These are phyloP conservation scores for Aurelia sp. DNA, from an alignment of 30 jellyfish, hydroid and myxozoan species.

Conservation along the genomic window DNA sequence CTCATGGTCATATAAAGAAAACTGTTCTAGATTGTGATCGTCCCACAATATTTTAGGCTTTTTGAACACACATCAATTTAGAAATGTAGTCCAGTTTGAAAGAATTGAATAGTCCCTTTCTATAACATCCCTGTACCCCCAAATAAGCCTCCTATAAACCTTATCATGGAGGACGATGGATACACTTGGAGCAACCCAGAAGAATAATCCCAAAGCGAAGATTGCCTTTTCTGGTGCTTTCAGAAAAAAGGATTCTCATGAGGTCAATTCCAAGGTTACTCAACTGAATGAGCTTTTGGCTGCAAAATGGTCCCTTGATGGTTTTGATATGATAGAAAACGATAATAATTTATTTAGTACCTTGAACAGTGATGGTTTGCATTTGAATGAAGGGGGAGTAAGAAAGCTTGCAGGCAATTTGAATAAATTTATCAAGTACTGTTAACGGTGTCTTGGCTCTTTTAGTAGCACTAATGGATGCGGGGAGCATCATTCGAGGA, in stretches of 20 bases:
- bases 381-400: constrained; percentile 46
- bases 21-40: too few relatives aligned
- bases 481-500: too few relatives aligned
- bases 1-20: too few relatives aligned
- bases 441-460: constrained; percentile 31
- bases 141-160: too few relatives aligned
- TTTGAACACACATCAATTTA: too few relatives aligned
- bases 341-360: constrained; percentile 8
- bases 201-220: too few relatives aligned
- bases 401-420: constrained; percentile 33
- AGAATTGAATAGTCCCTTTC: not conserved
- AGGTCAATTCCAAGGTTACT: constrained; percentile 30
- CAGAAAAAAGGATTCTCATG: constrained; percentile 22
- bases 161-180: too few relatives aligned
- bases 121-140: too few relatives aligned
- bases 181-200: too few relatives aligned
- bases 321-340: constrained; percentile 35
- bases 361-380: constrained; percentile 32
- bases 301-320: constrained; percentile 27
- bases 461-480: not conserved
- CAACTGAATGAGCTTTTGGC: constrained; percentile 10
- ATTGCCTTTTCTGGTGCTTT: too few relatives aligned
- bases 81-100: too few relatives aligned
- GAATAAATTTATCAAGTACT: constrained; percentile 30
- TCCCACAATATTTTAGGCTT: too few relatives aligned